Conservation (phyloP, 2,113 vertebrate genomes). For the Thunnus thynnus region DNA sequence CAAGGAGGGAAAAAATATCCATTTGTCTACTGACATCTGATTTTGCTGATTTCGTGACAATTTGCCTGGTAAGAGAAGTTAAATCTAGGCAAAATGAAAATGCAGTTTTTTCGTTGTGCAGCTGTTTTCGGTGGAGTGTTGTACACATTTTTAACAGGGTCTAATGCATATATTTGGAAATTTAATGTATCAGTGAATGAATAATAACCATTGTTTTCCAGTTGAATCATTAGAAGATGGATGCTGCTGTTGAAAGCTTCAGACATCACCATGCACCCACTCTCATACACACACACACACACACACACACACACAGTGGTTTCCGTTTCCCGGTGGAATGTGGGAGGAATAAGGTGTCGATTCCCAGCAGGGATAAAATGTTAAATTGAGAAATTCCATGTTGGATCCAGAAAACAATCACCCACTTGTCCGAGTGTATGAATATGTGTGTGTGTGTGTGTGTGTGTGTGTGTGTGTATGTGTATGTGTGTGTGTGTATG, state of each 20-base stretch:
- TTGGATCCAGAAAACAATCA: conserved; percentile 74
- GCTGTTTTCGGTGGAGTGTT: conserved; percentile 13
- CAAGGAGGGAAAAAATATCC: not conserved
- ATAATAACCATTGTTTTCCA: conserved; percentile 66
- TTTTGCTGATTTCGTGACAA: conserved; percentile 16
- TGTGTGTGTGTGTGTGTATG: not conserved
- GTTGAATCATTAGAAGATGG: conserved; percentile 59
- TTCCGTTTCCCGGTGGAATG: conserved; percentile 65
- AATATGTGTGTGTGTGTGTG: conserved; percentile 37
- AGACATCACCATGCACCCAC: conserved; percentile 37
- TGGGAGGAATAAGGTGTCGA: conserved; percentile 72
- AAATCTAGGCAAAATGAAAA: conserved; percentile 10
- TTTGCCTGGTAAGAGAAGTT: not conserved
- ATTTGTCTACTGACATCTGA: conserved; percentile 4
- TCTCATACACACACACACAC: conserved; percentile 13
- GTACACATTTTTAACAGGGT: conserved; percentile 30
- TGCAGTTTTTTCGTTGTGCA: conserved; percentile 22
- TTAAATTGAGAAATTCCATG: conserved; percentile 75
- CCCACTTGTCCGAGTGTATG: conserved; percentile 58
- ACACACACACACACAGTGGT: conserved; percentile 36
- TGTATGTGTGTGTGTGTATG: too few relatives aligned
- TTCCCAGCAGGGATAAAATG: conserved; percentile 70
- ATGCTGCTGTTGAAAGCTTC: conserved; percentile 62
- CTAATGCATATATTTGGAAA: conserved; percentile 38
- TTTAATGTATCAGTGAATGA: conserved; percentile 53